Evolutionary conservation across 2,888 invertebrate species (phyloP).

Genomic region (Lasius platythorax): DNA sequence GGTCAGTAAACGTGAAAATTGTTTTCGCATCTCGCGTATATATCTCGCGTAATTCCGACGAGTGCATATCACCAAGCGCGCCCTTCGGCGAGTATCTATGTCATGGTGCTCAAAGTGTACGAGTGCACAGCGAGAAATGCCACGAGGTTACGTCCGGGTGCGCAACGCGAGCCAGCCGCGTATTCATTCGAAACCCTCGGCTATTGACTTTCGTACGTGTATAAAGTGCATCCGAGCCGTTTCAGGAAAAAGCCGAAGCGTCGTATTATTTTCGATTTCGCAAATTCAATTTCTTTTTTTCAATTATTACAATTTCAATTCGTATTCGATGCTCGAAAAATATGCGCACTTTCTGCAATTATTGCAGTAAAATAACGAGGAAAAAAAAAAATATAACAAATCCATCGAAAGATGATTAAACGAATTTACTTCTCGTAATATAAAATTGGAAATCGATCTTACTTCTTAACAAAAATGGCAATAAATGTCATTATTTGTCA

Average conservation of each 20-base stretch:
- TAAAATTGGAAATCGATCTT: background rate
- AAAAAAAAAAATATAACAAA: background rate
- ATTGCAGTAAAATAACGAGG: background rate
- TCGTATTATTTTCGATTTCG: background rate
- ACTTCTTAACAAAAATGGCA: background rate
- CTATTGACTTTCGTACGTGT: conserved; percentile 27
- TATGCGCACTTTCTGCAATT: no score
- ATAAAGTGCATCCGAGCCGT: background rate
- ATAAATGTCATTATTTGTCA: background rate
- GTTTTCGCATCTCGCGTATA: background rate
- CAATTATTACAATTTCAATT: background rate
- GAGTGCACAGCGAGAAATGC: conserved; percentile 66
- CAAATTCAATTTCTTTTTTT: background rate
- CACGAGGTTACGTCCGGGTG: conserved; percentile 73
- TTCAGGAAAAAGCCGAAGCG: conserved; percentile 3
- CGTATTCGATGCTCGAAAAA: background rate
- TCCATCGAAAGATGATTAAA: background rate
- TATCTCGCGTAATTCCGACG: conserved; percentile 29
- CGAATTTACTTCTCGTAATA: background rate
- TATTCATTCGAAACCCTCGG: conserved; percentile 20
- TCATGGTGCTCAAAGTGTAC: conserved; percentile 35
- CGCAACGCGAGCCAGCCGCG: conserved; percentile 33
- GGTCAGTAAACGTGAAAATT: conserved; percentile 26
- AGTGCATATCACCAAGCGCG: conserved; percentile 39
- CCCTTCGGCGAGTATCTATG: conserved; percentile 53